A percentile compares a stretch with the other conserved stretches of the same genome.
Conservation (phyloP, 1,140 invertebrate species). For the Heliconius hermathena region DNA sequence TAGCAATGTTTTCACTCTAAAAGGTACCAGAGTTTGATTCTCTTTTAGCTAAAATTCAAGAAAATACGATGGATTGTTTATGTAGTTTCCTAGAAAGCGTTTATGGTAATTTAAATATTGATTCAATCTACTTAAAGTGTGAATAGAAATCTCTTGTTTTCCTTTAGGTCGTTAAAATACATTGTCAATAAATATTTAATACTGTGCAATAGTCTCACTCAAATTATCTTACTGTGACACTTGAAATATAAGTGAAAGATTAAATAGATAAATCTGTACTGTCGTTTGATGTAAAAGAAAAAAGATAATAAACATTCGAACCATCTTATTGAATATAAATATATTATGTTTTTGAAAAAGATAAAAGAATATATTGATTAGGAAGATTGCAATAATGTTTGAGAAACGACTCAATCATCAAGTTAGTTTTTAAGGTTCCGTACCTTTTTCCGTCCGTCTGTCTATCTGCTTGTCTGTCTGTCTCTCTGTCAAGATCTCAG, state of each 20-base stretch:
- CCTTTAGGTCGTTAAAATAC: neutral
- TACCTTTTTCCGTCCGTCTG: no score
- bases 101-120: neutral
- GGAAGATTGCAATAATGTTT: no score
- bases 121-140: no score
- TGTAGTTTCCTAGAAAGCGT: neutral
- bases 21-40: neutral
- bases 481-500: no score
- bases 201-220: neutral
- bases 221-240: neutral
- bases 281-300: neutral
- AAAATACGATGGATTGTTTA: neutral
- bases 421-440: no score
- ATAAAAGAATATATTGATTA: neutral
- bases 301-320: neutral
- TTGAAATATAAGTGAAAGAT: conserved; percentile 5
- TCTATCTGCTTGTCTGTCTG: no score
- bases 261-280: conserved; percentile 3
- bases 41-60: neutral
- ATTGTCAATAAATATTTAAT: neutral
- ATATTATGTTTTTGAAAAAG: no score
- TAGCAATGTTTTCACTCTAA: neutral
- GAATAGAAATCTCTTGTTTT: neutral
- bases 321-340: neutral
- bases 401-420: no score